A percentile compares a stretch with the other conserved stretches of the same genome.
Conservation (phyloP, 2,797 vertebrate genomes). For the Potorous gilbertii region DNA sequence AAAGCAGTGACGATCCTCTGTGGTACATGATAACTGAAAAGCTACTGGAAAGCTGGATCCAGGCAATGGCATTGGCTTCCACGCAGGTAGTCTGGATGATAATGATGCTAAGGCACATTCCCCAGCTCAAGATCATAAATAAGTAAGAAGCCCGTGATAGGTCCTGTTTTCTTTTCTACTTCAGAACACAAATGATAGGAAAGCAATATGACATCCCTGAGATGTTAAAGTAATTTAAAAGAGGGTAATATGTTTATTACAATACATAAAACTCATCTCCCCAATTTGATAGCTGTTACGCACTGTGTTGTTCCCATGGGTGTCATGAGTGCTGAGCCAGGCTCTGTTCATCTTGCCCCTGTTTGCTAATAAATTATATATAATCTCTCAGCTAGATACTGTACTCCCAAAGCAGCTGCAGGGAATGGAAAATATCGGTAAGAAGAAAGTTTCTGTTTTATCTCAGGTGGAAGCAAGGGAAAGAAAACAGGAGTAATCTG, state of each 20-base stretch:
- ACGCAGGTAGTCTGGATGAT: neutral
- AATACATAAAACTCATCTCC: constrained; percentile 4
- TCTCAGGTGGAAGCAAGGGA: neutral
- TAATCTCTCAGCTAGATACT: constrained; percentile 24
- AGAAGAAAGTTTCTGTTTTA: neutral
- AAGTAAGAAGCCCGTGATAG: constrained; percentile 61
- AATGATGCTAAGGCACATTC: constrained; percentile 49
- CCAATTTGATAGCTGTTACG: neutral
- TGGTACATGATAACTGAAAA: neutral
- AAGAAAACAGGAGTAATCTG: neutral
- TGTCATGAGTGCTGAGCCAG: rapidly evolving
- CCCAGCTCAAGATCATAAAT: constrained; percentile 15
- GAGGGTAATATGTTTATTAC: constrained; percentile 62
- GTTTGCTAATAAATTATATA: constrained; percentile 50
- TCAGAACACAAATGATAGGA: constrained; percentile 30
- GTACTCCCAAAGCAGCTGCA: neutral
- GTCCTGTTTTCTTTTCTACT: constrained; percentile 18
- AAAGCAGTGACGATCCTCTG: neutral
- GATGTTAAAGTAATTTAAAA: constrained; percentile 57
- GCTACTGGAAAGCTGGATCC: neutral
- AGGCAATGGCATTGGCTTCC: neutral
- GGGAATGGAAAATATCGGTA: constrained; percentile 1
- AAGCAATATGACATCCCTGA: constrained; percentile 43
- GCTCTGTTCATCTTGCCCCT: neutral
- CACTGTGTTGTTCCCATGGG: constrained; percentile 28